A percentile compares a stretch with the other conserved stretches of the same genome.
phyloP scores from a whole-genome alignment of 2,113 vertebrate genomes.

The Zosterops hypoxanthus region DNA sequence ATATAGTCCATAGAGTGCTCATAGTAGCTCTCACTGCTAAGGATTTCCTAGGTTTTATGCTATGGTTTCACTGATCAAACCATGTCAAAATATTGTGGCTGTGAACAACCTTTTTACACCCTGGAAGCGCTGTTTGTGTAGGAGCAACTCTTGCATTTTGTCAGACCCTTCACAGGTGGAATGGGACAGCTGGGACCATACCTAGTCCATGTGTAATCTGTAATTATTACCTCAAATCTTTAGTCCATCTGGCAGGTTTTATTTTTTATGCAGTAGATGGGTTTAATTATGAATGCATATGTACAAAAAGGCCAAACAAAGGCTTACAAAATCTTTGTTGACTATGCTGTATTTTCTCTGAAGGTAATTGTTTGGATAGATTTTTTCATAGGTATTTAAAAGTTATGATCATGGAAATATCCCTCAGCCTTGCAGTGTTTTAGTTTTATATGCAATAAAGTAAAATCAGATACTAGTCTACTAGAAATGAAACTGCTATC shows the following conservation, averaged over 20 bases:
- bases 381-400: not conserved
- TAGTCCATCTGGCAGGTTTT: slow-evolving; percentile 34
- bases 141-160: not conserved
- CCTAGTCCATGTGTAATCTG: not conserved
- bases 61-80: not conserved
- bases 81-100: not conserved
- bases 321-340: not conserved
- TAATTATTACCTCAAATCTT: slow-evolving; percentile 33
- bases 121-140: not conserved
- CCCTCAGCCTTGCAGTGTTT: not conserved
- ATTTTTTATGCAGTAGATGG: not conserved
- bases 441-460: not conserved
- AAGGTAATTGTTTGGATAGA: not conserved
- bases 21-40: not conserved
- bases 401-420: not conserved
- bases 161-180: not conserved
- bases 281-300: not conserved
- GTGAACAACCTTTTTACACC: not conserved
- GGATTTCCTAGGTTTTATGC: not conserved
- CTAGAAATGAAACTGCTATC: not conserved
- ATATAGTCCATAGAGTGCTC: not conserved
- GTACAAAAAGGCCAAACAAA: not conserved
- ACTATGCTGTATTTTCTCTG: not conserved
- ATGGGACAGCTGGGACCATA: not conserved
- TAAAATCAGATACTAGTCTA: not conserved